Base-by-base conservation (phyloP, 2,888 invertebrate genomes). In the Cylloceria caligata region DNA sequence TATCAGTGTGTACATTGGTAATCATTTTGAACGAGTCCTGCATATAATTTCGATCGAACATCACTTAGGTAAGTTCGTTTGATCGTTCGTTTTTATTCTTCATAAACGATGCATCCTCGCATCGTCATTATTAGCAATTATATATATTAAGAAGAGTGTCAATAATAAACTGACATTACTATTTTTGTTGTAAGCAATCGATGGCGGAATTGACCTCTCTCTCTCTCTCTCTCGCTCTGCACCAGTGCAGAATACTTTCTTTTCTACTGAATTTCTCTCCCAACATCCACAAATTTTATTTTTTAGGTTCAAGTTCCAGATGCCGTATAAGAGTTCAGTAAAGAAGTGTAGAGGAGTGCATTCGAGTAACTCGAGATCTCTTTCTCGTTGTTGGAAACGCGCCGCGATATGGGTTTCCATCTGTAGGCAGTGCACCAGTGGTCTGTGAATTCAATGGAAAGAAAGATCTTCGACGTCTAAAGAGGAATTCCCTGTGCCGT, bases 121-220 rank as follows among this genome's bases (percentile, higher is more conserved):
- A n/a, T n/a, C n/a, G n/a, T n/a, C n/a, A n/a, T n/a, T n/a, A n/a
- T n/a, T n/a, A n/a, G n/a, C n/a, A n/a, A n/a, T n/a, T n/a, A n/a
- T n/a, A 30, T 30, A 30, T 30, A 30, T 30, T 30, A 30, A 30
- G 3, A 30, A 4, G 30, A 30, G 30, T 30, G 30, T 5, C 30
- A 30, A 42, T n/a, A 5, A n/a, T n/a, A 45, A 0, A 45, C 1
- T n/a, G 42, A 13, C 16, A 45, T n/a, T 45, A n/a, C 2, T 45
- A 3, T 4, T 45, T 45, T 45, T 16, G n/a, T 45, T n/a, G 16
- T 45, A 47, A 30, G 49, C 27, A 42, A 64, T 27, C 27, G 16
- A 36, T n/a, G n/a, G n/a, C 68, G 72, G 67, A 83, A 83, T 83
- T 76, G 62, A 68, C 67, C 62, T 76, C 62, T 71, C 55, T 49